Evolutionary conservation across 2,888 invertebrate species (phyloP).

Genomic region (Spicauda simplicius): DNA sequence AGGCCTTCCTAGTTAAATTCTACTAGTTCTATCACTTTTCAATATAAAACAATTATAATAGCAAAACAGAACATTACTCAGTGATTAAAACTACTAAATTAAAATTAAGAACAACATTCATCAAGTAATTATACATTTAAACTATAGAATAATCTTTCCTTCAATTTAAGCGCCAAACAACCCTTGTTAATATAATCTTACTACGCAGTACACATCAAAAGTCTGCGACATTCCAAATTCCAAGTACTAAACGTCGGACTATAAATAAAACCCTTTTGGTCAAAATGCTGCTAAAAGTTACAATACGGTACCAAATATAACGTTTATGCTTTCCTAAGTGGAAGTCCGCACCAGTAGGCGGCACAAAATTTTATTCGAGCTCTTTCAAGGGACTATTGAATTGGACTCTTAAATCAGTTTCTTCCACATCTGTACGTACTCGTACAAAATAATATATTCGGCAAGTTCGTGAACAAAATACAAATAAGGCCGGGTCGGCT

Average conservation of each 20-base stretch:
- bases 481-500: conserved; percentile 67
- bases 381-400: conserved; percentile 67
- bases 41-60: not conserved
- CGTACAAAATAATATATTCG: conserved; percentile 78
- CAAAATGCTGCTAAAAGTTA: conserved; percentile 24
- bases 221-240: conserved; percentile 4
- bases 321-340: conserved; percentile 20
- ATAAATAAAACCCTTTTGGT: conserved; percentile 28
- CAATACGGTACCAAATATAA: conserved; percentile 24
- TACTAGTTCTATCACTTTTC: no score
- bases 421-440: conserved; percentile 65
- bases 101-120: not conserved
- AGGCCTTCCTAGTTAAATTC: no score
- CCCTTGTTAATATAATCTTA: conserved; percentile 21
- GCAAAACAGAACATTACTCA: not conserved
- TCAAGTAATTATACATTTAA: not conserved
- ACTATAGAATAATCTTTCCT: no score
- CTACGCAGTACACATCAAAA: conserved; percentile 14
- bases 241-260: conserved; percentile 4
- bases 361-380: conserved; percentile 46
- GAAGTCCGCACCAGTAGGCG: conserved; percentile 3
- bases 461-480: conserved; percentile 80
- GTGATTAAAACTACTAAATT: not conserved
- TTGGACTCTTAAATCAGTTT: conserved; percentile 74
- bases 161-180: conserved; percentile 9